Evolutionary conservation across 2,113 vertebrate genomes (phyloP).

Genomic region (Pseudois nayaur): DNA sequence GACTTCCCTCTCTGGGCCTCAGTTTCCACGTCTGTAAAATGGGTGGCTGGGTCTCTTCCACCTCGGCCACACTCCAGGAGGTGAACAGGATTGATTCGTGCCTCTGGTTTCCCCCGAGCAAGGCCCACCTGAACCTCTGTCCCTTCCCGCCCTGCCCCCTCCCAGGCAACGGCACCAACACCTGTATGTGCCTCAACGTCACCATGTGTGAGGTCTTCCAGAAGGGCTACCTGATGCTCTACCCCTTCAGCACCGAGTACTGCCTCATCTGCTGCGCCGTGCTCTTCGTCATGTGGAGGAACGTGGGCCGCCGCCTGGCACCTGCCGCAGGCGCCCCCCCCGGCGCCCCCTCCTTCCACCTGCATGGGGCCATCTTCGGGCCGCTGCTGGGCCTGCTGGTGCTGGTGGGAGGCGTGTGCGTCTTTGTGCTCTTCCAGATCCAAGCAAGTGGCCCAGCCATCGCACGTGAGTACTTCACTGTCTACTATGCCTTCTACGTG

Average conservation of each 20-base stretch:
- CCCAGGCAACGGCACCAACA: constrained; percentile 66
- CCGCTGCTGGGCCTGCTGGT: constrained; percentile 79
- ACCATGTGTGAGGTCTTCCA: constrained; percentile 83
- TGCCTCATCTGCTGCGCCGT: constrained; percentile 88
- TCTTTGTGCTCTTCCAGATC: constrained; percentile 90
- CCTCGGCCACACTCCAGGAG: background rate
- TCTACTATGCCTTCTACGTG: constrained; percentile 88
- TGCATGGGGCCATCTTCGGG: constrained; percentile 79
- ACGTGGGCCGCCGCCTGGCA: constrained; percentile 83
- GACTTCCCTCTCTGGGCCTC: background rate
- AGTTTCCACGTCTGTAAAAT: background rate
- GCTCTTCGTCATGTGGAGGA: constrained; percentile 95
- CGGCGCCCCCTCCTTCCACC: constrained; percentile 69
- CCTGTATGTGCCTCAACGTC: constrained; percentile 78
- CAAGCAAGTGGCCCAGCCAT: constrained; percentile 69
- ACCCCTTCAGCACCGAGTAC: constrained; percentile 93
- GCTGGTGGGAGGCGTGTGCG: constrained; percentile 74
- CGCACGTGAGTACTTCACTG: constrained; percentile 75
- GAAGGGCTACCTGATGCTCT: constrained; percentile 89
- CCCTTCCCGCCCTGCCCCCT: background rate
- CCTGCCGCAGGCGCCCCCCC: background rate
- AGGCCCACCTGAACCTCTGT: background rate
- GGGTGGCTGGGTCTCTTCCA: background rate
- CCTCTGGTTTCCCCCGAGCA: background rate
- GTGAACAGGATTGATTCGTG: fast-evolving